Evolutionary conservation across 2,113 vertebrate genomes (phyloP), one percentile per base, ranked within the genome.

Genomic region (Anas platyrhynchos): DNA sequence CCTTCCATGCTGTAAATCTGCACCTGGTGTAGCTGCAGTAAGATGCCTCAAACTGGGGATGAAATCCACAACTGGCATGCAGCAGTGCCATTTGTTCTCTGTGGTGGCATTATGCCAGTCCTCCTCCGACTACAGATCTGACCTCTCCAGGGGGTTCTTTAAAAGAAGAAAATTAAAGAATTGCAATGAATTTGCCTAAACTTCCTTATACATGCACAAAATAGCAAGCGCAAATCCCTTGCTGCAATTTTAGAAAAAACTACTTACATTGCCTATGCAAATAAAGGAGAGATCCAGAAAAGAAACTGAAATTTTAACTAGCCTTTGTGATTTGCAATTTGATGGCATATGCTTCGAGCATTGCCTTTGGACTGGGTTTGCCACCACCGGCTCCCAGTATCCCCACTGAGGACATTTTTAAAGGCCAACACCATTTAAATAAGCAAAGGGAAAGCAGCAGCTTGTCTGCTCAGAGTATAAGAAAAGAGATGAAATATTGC

Each of bases 301-400:
- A 91, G 63, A 82, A 87, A 93, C 85, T 86, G 89, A 97, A 95
- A 96, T 94, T 91, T 95, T 88, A 96, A 91, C 75, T 95, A 96
- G 94, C 25, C 50, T 88, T 89, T 96, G 91, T 95, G 93, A 93
- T 94, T 91, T 96, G 63, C 59, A 95, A 87, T 36, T 31, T 81
- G 78, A 94, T 89, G 87, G 67, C 89, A 96, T 96, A 94, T 89
- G 93, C 87, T 95, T 55, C 91, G 93, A 94, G 94, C 78, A 80
- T 94, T 96, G 89, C 87, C 94, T 95, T 96, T 97, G 94, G 89
- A 95, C 94, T 96, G 68, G 55, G 76, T 67, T 96, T 95, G 85
- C 94, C 95, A 96, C 72, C 9, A 13, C 85, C 94, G 83, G 55
- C 68, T 95, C 67, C 71, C 44, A 77, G 41, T 75, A 85, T 63